phyloP scores from a whole-genome alignment of 2,113 vertebrate genomes.

The Ctenodactylus gundi region DNA sequence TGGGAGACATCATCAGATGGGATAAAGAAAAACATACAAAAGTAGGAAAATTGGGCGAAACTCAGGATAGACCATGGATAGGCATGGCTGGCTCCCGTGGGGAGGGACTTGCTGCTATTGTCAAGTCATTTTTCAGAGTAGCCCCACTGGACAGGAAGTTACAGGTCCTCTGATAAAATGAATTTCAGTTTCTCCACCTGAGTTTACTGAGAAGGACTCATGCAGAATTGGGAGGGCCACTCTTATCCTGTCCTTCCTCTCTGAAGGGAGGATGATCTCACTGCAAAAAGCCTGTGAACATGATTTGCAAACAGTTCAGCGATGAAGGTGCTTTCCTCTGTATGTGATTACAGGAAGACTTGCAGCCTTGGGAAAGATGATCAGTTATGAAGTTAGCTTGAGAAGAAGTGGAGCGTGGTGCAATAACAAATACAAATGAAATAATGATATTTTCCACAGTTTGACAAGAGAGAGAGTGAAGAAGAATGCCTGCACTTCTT shows the following conservation, averaged over 20 bases:
- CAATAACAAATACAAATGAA: background rate
- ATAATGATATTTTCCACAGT: background rate
- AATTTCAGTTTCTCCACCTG: background rate
- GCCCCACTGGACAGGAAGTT: background rate
- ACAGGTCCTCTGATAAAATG: background rate
- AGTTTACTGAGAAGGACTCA: background rate
- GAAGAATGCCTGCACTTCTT: background rate
- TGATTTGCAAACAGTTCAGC: background rate
- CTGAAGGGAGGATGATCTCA: background rate
- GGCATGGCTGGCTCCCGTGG: background rate
- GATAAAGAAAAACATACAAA: background rate
- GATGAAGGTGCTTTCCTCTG: conserved; percentile 34
- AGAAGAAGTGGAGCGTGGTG: background rate
- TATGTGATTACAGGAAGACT: conserved; percentile 15
- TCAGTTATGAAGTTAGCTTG: conserved; percentile 33
- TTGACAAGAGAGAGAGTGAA: background rate
- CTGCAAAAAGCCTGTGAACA: background rate
- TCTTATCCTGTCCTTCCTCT: background rate
- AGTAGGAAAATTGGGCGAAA: background rate
- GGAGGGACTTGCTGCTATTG: background rate
- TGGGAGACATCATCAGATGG: background rate
- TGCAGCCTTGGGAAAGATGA: background rate
- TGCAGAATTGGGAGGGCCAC: background rate
- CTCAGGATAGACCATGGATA: background rate
- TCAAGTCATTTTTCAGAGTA: background rate